Percentiles rank a stretch among this genome's conserved stretches.
phyloP scores from a whole-genome alignment of 1,140 invertebrate genomes.

The Prorops nasuta region DNA sequence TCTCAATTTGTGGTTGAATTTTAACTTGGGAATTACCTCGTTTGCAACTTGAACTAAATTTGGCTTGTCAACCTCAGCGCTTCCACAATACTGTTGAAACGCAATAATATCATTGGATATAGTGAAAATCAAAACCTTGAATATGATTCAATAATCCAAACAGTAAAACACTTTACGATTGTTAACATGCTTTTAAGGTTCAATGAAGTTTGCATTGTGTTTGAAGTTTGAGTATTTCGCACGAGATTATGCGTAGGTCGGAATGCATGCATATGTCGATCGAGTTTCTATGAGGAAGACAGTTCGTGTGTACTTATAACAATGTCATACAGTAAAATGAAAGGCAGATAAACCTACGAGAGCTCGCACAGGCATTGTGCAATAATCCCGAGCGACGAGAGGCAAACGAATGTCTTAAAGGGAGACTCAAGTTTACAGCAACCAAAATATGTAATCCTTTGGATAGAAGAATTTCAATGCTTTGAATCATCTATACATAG shows the following conservation, averaged over 20 bases:
- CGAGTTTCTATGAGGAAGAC: too few species aligned
- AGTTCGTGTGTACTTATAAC: conserved; percentile 10
- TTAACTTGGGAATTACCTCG: conserved; percentile 91
- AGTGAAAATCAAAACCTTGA: too few species aligned
- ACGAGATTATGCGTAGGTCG: too few species aligned
- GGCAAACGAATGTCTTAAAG: conserved; percentile 13
- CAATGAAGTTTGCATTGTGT: conserved; percentile 14
- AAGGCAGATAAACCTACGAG: conserved; percentile 18
- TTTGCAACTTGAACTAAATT: conserved; percentile 97
- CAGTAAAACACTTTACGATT: too few species aligned
- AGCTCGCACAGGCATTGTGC: conserved; percentile 12
- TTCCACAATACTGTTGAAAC: conserved; percentile 80
- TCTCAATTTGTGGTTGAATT: conserved; percentile 90
- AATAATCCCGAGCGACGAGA: conserved; percentile 19
- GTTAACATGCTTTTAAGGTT: conserved; percentile 21
- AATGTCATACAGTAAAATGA: conserved; percentile 20
- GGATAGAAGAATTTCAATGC: too few species aligned
- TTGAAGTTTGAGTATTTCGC: too few species aligned
- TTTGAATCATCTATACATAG: too few species aligned
- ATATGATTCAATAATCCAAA: too few species aligned
- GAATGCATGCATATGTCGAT: too few species aligned
- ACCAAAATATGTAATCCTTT: too few species aligned
- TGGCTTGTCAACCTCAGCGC: conserved; percentile 88
- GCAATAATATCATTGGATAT: too few species aligned
- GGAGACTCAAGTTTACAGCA: too few species aligned